These are phyloP conservation scores for Thamnophis elegans DNA, from an alignment of 2,797 vertebrate genomes.

Conservation along the genomic window DNA sequence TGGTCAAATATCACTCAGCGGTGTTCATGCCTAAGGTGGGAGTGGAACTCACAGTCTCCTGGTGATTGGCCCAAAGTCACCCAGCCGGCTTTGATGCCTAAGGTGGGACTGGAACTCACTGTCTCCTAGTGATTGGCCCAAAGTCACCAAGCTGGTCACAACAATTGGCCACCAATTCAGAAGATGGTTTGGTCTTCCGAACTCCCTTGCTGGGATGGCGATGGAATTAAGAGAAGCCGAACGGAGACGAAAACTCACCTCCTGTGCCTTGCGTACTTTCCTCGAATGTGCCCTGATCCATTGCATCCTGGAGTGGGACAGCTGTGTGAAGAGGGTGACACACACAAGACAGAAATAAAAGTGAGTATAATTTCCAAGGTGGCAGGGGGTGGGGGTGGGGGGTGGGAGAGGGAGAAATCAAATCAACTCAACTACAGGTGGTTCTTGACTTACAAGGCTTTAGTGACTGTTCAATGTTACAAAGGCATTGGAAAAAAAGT, in stretches of 20 bases:
- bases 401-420: neutral
- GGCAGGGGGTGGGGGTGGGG: neutral
- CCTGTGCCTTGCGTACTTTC: conserved; percentile 95
- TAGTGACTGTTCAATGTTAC: neutral
- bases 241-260: conserved; percentile 77
- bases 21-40: too few species aligned
- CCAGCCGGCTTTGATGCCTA: too few species aligned
- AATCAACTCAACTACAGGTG: conserved; percentile 16
- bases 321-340: conserved; percentile 74
- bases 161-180: neutral
- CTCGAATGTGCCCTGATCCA: conserved; percentile 93
- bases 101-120: too few species aligned
- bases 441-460: neutral
- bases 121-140: too few species aligned
- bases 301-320: conserved; percentile 96
- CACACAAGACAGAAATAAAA: conserved; percentile 50
- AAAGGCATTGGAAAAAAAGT: neutral
- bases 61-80: neutral
- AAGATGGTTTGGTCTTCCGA: neutral
- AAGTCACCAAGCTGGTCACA: too few species aligned
- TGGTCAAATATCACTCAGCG: too few species aligned
- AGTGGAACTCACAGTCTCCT: too few species aligned
- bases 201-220: neutral
- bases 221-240: neutral
- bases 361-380: neutral